phyloP scores from a whole-genome alignment of 1,140 invertebrate species.

The Periplaneta americana region DNA sequence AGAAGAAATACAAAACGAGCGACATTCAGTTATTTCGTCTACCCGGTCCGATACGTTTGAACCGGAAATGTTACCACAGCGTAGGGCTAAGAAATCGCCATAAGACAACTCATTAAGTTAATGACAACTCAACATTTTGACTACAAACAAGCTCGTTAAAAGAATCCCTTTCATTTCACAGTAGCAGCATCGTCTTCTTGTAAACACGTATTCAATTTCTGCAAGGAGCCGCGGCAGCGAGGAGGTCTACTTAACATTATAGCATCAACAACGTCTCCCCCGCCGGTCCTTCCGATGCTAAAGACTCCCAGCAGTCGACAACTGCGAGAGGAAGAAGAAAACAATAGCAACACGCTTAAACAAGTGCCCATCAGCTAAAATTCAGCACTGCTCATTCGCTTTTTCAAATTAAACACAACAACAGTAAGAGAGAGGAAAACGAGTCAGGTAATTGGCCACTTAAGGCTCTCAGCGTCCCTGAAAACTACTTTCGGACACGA shows the following conservation, averaged over 20 bases:
- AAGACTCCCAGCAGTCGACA: neutral
- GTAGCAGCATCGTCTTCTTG: neutral
- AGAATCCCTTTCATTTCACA: neutral
- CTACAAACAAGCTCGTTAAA: neutral
- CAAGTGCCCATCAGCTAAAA: neutral
- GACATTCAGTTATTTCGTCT: too few relatives aligned
- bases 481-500: constrained; percentile 5
- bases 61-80: too few relatives aligned
- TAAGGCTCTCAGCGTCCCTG: neutral
- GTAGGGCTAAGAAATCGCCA: too few relatives aligned
- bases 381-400: neutral
- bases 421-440: neutral
- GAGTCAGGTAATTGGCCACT: constrained; percentile 6
- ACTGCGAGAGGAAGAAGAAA: neutral
- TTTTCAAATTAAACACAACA: constrained; percentile 7
- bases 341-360: neutral
- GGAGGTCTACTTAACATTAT: neutral
- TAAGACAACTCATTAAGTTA: neutral
- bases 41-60: too few relatives aligned
- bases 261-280: neutral
- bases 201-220: neutral
- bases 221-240: too few relatives aligned
- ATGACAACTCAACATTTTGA: neutral
- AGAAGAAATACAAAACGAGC: too few relatives aligned
- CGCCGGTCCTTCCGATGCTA: neutral